Percentiles rank a stretch among this genome's conserved stretches.
These are phyloP conservation scores for Columba guinea DNA, from an alignment of 2,797 vertebrate species.

Conservation along the genomic window DNA sequence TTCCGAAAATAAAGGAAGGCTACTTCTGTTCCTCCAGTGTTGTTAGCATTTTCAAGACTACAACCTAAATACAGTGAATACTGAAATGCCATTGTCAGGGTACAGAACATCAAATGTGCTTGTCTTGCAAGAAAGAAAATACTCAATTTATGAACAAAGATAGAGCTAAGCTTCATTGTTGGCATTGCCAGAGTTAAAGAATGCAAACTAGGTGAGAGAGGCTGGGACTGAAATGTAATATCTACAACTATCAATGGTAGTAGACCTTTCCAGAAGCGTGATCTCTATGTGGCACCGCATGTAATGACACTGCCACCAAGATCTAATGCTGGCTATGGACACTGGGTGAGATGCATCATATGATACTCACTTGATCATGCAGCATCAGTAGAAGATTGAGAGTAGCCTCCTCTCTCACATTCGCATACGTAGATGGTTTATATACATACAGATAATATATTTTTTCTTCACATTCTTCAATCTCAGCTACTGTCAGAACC, in stretches of 20 bases:
- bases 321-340: background rate
- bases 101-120: background rate
- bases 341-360: background rate
- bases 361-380: background rate
- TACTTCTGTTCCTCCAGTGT: background rate
- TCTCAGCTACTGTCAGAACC: background rate
- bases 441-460: background rate
- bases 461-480: background rate
- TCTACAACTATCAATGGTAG: background rate
- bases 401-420: background rate
- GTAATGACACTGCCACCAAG: background rate
- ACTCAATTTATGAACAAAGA: background rate
- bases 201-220: background rate
- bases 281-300: too few relatives aligned
- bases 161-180: background rate
- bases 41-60: background rate
- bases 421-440: background rate
- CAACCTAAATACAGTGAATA: background rate
- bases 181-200: background rate
- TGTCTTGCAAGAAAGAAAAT: background rate
- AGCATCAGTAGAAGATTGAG: background rate
- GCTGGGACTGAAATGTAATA: background rate
- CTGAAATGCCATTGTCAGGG: background rate
- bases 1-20: background rate
- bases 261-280: background rate